Base-by-base conservation (phyloP, 30 jellyfish, hydroid and myxozoan genomes). In the Hydra vulgaris region DNA sequence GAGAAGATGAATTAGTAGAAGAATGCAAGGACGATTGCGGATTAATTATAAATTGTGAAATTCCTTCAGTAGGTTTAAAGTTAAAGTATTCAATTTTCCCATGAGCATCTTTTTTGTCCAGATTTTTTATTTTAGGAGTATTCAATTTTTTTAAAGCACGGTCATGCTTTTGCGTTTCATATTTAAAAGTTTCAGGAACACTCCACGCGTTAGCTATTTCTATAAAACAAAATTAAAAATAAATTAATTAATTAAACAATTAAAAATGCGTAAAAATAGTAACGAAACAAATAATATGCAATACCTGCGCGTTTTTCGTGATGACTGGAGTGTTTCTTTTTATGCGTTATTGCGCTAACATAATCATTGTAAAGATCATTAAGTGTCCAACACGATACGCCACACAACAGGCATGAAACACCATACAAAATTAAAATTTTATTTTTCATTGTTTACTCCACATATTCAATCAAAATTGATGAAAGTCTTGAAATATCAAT, bases 21-120 rank as follows among this genome's bases (percentile, higher is more conserved):
- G 26, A 26, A 3, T 40, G 61, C 61, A 12, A 40, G 61, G 61
- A 40, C 61, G 12, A 40, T 12, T 40, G 5, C 12, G 61, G 61
- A 12, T 5, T 40, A 40, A 3, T 40, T 40, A 40, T 3, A 75
- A 75, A 54, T 25, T 75, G 23, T 21, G 56, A 0, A 15, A 75
- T 75, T 8, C 72, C 83, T 75, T 75, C 83, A n/a, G 83, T 75
- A 25, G 83, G 83, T 26, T 21, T 75, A 17, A 70, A 70, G 18
- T 16, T 21, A 24, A 24, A 22, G 16, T 66, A 24, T 17, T 66
- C 26, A 25, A 23, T 53, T 7, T 21, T 75, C 70, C 26, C 56
- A 0, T 75, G 23, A 23, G 26, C 26, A 7, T 70, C 71, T 0
- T 26, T 22, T 8, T 66, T 7, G 8, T 75, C 83, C 21, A 75